Percentiles rank a stretch among this genome's conserved stretches.
phyloP scores from a whole-genome alignment of 2,797 vertebrate genomes.

The Propithecus perrieri region DNA sequence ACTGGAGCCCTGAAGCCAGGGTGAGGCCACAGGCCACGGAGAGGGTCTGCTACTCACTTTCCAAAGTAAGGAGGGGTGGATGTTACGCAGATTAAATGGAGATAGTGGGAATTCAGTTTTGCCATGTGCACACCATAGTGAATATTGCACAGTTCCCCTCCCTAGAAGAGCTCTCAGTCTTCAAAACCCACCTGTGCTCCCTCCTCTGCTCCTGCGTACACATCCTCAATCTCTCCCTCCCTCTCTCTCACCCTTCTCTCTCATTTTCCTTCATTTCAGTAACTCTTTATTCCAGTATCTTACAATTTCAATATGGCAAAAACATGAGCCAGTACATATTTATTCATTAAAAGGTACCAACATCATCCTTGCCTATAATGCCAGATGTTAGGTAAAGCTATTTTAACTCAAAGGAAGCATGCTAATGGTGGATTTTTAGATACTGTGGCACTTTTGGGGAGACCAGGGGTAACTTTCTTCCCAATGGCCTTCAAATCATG shows the following conservation, averaged over 20 bases:
- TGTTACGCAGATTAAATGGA: not conserved
- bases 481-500: not conserved
- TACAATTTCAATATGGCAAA: not conserved
- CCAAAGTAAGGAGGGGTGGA: not conserved
- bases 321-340: not conserved
- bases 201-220: not conserved
- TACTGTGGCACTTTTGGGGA: not conserved
- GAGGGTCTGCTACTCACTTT: not conserved
- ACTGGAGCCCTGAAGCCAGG: not conserved
- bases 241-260: not conserved
- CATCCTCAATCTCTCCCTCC: too few species aligned
- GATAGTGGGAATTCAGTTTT: not conserved
- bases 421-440: not conserved
- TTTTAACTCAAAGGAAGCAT: not conserved
- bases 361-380: not conserved
- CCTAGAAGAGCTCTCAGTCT: not conserved
- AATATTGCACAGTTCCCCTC: not conserved
- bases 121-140: rapidly evolving
- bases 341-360: not conserved
- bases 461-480: not conserved
- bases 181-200: not conserved
- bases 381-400: not conserved
- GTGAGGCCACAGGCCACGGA: not conserved
- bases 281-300: not conserved
- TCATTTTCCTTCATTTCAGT: not conserved